A percentile compares a stretch with the other conserved stretches of the same genome.
Evolutionary conservation across 2,797 vertebrate species (phyloP).

Genomic region (Neosilurus mollespiculum): DNA sequence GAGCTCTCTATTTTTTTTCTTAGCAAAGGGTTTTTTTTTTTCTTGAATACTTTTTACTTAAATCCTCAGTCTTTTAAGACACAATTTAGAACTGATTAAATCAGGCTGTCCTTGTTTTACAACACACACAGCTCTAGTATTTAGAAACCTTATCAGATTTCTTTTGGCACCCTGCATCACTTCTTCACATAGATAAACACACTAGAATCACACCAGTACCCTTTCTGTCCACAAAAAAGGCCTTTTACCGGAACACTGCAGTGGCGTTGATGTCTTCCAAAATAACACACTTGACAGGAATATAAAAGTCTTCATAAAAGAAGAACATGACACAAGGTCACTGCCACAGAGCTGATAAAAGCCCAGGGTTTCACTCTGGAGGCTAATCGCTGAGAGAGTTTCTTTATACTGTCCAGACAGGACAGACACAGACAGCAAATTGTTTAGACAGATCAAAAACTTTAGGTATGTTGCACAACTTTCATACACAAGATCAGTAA

Average conservation of each 20-base stretch:
- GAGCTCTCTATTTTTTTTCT: not conserved
- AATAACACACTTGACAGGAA: not conserved
- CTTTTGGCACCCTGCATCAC: not conserved
- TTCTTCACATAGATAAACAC: not conserved
- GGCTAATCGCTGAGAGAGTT: not conserved
- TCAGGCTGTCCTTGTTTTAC: not conserved
- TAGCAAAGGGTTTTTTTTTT: not conserved
- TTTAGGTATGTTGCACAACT: not conserved
- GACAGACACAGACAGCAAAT: not conserved
- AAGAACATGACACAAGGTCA: slow-evolving; percentile 22
- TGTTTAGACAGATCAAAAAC: not conserved
- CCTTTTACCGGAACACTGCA: not conserved
- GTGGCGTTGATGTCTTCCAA: not conserved
- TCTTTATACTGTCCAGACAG: not conserved
- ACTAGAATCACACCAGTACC: not conserved
- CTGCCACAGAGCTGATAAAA: not conserved
- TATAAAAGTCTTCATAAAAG: slow-evolving; percentile 34
- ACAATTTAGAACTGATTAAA: not conserved
- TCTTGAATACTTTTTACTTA: not conserved
- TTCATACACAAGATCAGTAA: not conserved
- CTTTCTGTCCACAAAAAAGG: not conserved
- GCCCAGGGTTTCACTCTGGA: not conserved
- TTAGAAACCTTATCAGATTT: not conserved
- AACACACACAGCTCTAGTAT: too few species aligned
- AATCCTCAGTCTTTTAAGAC: not conserved